A percentile compares a stretch with the other conserved stretches of the same genome.
Conservation (phyloP, 1,140 invertebrate genomes). For the Panagrolaimus sp. region DNA sequence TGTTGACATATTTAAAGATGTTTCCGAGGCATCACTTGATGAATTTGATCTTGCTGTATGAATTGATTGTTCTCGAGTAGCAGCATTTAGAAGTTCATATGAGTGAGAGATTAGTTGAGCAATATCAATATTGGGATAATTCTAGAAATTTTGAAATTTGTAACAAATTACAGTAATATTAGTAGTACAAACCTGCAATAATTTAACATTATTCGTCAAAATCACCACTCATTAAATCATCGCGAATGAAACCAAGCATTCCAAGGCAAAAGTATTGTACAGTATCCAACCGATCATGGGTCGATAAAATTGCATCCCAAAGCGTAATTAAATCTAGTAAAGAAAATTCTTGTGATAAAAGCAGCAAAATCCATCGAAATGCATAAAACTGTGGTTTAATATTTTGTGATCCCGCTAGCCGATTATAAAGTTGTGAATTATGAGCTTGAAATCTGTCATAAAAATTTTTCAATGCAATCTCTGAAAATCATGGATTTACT, state of each 20-base stretch:
- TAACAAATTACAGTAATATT: no score
- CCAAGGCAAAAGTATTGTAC: conserved; percentile 46
- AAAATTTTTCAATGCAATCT: conserved; percentile 38
- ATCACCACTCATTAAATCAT: conserved; percentile 38
- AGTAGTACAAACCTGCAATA: no score
- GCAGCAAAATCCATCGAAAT: conserved; percentile 89
- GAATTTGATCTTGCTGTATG: conserved; percentile 10
- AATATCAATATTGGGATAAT: no score
- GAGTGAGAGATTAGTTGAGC: no score
- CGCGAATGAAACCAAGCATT: conserved; percentile 41
- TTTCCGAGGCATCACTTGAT: background rate
- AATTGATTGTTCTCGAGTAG: background rate
- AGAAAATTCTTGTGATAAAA: conserved; percentile 90
- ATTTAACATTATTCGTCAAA: conserved; percentile 40
- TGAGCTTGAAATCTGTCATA: conserved; percentile 29
- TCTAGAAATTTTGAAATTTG: background rate
- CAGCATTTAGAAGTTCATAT: no score
- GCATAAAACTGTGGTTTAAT: conserved; percentile 89
- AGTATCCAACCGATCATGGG: conserved; percentile 39
- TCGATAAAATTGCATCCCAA: conserved; percentile 51
- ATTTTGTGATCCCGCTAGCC: conserved; percentile 72
- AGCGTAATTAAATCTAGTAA: conserved; percentile 44
- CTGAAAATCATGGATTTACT: conserved; percentile 30
- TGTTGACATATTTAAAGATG: background rate
- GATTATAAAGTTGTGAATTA: conserved; percentile 73